Percentiles rank a stretch among this genome's conserved stretches.
Conservation (phyloP, 1,140 invertebrate genomes). For the Hypothenemus hampei region DNA sequence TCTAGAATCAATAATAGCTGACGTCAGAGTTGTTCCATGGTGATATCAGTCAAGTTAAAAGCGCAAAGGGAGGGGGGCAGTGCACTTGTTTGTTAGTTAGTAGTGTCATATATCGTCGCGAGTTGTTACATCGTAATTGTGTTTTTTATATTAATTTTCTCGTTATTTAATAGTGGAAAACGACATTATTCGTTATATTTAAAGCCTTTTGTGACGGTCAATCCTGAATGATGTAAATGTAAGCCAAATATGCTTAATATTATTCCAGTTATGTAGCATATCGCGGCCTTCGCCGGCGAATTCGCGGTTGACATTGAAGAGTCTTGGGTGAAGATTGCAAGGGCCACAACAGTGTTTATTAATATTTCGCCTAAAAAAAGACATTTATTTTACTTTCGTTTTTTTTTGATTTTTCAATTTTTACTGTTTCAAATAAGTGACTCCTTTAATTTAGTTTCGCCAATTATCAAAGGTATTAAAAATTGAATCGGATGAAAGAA, state of each 20-base stretch:
- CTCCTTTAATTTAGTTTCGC: neutral
- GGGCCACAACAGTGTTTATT: constrained; percentile 43
- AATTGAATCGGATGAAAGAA: no score
- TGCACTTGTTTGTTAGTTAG: constrained; percentile 46
- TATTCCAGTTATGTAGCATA: constrained; percentile 37
- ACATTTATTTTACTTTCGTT: neutral
- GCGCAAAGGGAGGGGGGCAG: constrained; percentile 40
- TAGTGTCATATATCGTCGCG: constrained; percentile 46
- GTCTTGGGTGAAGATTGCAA: constrained; percentile 44
- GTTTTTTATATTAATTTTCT: constrained; percentile 12
- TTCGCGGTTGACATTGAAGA: constrained; percentile 46
- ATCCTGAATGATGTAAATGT: no score
- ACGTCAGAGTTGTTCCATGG: constrained; percentile 42
- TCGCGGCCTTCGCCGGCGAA: constrained; percentile 44
- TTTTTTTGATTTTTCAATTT: neutral
- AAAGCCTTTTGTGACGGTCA: no score
- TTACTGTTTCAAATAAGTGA: neutral
- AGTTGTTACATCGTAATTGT: constrained; percentile 40
- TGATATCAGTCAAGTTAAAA: constrained; percentile 40
- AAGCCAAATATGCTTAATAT: neutral
- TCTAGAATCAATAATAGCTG: constrained; percentile 44
- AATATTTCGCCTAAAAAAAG: constrained; percentile 1
- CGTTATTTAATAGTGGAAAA: neutral
- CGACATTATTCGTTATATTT: no score
- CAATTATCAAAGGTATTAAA: no score